Evolutionary conservation across 2,797 vertebrate species (phyloP).

Genomic region (Oophaga sylvatica): DNA sequence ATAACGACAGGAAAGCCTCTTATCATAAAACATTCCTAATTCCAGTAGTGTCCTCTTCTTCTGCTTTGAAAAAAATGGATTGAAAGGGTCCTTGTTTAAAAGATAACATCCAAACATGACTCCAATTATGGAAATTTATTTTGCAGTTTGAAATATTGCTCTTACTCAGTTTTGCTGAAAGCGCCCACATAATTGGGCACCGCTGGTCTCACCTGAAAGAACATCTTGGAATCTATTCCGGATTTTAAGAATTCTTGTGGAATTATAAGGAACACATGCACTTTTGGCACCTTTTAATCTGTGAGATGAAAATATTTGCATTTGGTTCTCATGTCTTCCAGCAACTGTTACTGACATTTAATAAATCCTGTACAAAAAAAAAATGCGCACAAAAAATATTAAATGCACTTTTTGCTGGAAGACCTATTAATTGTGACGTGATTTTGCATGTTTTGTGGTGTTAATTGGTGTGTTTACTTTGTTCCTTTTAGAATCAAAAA

Average conservation of each 20-base stretch:
- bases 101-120: conserved; percentile 2
- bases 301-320: conserved; percentile 1
- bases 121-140: conserved; percentile 23
- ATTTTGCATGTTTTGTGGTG: conserved; percentile 42
- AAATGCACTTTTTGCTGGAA: conserved; percentile 40
- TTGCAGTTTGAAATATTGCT: background rate
- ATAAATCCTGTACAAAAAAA: background rate
- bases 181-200: background rate
- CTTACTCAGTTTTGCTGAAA: background rate
- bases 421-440: conserved; percentile 12
- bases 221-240: background rate
- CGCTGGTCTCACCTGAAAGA: background rate
- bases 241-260: background rate
- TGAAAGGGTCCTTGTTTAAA: background rate
- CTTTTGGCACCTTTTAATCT: conserved; percentile 6
- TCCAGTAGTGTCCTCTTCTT: background rate
- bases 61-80: conserved; percentile 2
- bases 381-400: background rate
- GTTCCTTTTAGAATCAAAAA: conserved; percentile 79
- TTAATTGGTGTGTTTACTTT: conserved; percentile 70
- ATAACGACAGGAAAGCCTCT: background rate
- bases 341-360: background rate
- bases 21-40: conserved; percentile 19
- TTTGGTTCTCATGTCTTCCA: conserved; percentile 43
- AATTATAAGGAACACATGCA: conserved; percentile 25